A percentile compares a stretch with the other conserved stretches of the same genome.
phyloP scores from a whole-genome alignment of 2,113 vertebrate genomes.

The Thunnus thynnus region DNA sequence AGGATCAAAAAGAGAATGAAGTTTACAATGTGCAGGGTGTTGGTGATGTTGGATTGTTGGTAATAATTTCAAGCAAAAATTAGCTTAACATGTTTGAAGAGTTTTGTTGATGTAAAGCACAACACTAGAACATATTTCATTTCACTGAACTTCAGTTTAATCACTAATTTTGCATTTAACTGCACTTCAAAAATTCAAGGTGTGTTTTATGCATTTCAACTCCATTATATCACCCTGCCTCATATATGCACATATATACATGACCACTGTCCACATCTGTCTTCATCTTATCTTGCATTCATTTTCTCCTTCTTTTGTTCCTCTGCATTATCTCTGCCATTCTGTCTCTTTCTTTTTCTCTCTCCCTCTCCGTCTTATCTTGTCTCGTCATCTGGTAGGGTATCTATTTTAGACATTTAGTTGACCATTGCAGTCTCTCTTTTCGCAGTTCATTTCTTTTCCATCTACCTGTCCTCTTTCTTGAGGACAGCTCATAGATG shows the following conservation, averaged over 20 bases:
- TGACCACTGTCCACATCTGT: no score
- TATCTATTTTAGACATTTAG: constrained; percentile 66
- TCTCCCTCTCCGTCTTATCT: constrained; percentile 7
- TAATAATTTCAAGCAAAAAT: no score
- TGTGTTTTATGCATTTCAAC: not conserved
- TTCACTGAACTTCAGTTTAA: no score
- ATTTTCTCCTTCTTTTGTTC: not conserved
- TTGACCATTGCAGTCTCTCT: constrained; percentile 14
- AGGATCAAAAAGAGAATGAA: not conserved
- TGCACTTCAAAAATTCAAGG: no score
- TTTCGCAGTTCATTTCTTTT: constrained; percentile 4
- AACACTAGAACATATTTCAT: no score
- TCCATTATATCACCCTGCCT: no score
- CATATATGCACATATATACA: no score
- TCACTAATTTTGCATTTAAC: no score
- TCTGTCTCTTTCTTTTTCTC: constrained; percentile 19
- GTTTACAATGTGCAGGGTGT: not conserved
- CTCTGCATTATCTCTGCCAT: constrained; percentile 21
- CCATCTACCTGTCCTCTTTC: not conserved
- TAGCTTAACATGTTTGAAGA: no score
- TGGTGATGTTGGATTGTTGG: not conserved
- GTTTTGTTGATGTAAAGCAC: no score
- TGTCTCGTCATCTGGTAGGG: constrained; percentile 24
- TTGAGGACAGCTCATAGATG: not conserved
- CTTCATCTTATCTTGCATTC: not conserved